Base-by-base conservation (phyloP, 2,797 vertebrate species). In the Sardinella longiceps region DNA sequence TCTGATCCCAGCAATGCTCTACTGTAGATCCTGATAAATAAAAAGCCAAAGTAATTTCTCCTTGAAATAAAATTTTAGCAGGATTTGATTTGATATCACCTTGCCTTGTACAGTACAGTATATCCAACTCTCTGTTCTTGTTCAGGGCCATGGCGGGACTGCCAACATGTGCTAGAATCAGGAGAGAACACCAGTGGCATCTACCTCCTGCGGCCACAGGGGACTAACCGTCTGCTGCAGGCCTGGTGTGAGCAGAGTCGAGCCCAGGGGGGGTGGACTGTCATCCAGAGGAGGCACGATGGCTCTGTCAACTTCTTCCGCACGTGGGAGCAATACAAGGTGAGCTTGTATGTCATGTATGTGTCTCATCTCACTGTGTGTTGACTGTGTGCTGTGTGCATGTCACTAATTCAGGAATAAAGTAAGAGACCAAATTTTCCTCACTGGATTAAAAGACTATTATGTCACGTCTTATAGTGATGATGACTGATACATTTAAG, bases 251-350 rank as follows among this genome's bases (percentile, higher is more conserved):
- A 98, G n/a, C 97, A 98, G 86, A 92, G 93, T 86, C 91, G 70
- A 0, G 94, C 92, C 28, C 92, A 95, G 18, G 97, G 97, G 10
- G 97, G 97, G 15, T 98, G 97, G 97, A 97, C 96, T 0, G 94
- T 97, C 88, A 96, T 98, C 87, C 97, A 98, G 92, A 94, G 96
- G 89, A 94, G 97, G 87, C 96, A 96, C 88, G 97, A 98, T 1
- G 97, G 97, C 1, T 97, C 97, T 0, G 96, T 97, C 83, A 97
- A 97, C 91, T 98, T 98, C 93, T 98, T 97, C 90, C 95, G 96
- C 70, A 96, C 93, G 10, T 98, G 97, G 97, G 96, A 98, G 85
- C 96, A 97, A 88, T 98, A 98, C 83, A 98, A 98, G 95, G 97
- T 97, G 58, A n/a, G 56, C 56, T 25, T 6, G n/a, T 25, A 25